A percentile compares a stretch with the other conserved stretches of the same genome.
phyloP scores from a whole-genome alignment of 2,797 vertebrate genomes.

The Myiotriccus ornatus region DNA sequence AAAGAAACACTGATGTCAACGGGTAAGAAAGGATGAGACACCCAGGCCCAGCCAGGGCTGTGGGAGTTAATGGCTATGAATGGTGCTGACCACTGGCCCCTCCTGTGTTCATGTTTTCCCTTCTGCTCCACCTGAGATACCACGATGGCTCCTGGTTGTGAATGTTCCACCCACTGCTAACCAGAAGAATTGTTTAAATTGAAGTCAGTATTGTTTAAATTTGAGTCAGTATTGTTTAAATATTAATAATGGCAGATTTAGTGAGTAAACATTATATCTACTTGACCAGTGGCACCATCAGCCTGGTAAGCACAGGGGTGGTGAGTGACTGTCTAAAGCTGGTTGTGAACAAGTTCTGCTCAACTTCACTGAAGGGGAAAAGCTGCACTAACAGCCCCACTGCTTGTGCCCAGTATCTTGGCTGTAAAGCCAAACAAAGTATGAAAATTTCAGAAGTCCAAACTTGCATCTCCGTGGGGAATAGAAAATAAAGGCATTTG shows the following conservation, averaged over 20 bases:
- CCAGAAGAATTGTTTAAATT: not conserved
- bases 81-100: not conserved
- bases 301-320: not conserved
- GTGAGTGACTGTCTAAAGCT: not conserved
- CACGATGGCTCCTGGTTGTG: not conserved
- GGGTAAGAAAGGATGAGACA: not conserved
- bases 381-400: not conserved
- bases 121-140: not conserved
- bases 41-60: fast-evolving
- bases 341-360: not conserved
- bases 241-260: not conserved
- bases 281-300: not conserved
- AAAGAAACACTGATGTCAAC: not conserved
- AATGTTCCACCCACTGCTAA: not conserved
- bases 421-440: not conserved
- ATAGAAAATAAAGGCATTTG: not conserved
- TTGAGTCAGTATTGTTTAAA: not conserved
- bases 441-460: not conserved
- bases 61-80: not conserved
- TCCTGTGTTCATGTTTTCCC: not conserved
- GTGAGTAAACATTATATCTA: not conserved
- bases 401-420: not conserved
- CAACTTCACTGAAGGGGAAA: not conserved
- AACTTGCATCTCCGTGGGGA: not conserved
- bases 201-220: not conserved